Evolutionary conservation across 1,140 invertebrate genomes (phyloP), one percentile per base, ranked within the genome.

Genomic region (Penaeus indicus): DNA sequence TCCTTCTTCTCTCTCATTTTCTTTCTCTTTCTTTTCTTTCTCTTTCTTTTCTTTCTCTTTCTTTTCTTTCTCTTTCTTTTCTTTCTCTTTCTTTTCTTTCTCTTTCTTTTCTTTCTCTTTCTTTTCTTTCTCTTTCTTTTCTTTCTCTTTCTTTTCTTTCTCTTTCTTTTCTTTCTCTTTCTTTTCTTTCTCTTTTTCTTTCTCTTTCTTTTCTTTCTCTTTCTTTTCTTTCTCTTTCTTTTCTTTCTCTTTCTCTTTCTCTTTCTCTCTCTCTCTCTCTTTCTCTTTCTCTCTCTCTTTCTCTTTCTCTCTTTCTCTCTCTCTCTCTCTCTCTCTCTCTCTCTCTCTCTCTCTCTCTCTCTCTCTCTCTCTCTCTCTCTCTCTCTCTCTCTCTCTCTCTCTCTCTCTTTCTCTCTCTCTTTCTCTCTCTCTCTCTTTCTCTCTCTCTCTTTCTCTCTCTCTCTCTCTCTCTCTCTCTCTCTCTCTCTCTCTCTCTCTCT

Each of bases 321-420:
- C 25, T 54, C 19, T 47, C 38, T 54, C 25, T 54, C 78, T 54
- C 78, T 54, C 42, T 61, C 54, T 22, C 78, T 22, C 19, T 63
- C 27, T 64, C 62, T 67, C 27, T 27, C 38, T 83, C 81, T 62
- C n/a, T 38, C 62, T 64, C 62, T 83, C 60, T 38, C 42, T n/a
- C 63, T 67, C 63, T 27, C 62, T 32, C 32, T 62, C 63, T 19
- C 18, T n/a, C 63, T 47, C 32, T 19, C 8, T 47, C 32, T 42
- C 32, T 18, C n/a, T 8, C 1, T 42, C n/a, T 42, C 32, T 22
- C 42, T 38, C 25, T 16, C 3, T 32, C 16, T 16, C 42, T 21
- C 25, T 25, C 22, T 25, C 18, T 54, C 8, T 11, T 1, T 81
- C n/a, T 22, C 60, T 22, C 1, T 4, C 22, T 19, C 79, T 11